These are phyloP conservation scores for Chionis minor DNA, from an alignment of 2,113 vertebrate genomes.

Conservation along the genomic window DNA sequence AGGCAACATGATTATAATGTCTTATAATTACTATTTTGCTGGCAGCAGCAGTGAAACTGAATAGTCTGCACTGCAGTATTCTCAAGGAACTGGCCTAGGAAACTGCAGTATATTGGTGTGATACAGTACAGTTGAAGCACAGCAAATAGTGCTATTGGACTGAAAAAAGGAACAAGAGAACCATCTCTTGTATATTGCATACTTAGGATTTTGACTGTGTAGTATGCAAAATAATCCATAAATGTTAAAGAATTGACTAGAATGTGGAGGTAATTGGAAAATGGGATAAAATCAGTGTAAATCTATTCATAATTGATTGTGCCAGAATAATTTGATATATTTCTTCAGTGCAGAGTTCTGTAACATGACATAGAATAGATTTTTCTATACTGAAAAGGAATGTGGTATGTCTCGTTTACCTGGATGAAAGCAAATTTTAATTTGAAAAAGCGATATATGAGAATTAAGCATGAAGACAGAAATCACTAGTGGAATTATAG, in stretches of 20 bases:
- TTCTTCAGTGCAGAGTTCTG: neutral
- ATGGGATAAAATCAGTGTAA: neutral
- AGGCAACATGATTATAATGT: neutral
- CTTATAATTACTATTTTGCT: neutral
- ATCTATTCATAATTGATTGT: neutral
- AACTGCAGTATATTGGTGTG: neutral
- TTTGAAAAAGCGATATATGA: neutral
- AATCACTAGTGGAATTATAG: neutral
- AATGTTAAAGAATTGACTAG: neutral
- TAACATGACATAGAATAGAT: neutral
- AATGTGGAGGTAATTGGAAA: neutral
- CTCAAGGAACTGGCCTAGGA: neutral
- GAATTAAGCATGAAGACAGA: neutral
- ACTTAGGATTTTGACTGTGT: neutral
- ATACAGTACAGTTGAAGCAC: neutral
- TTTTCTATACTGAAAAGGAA: neutral
- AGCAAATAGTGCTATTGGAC: neutral
- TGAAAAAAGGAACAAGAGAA: neutral
- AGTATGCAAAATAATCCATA: neutral
- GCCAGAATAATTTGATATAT: neutral
- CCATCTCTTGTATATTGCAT: neutral
- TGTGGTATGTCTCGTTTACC: neutral
- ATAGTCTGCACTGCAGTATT: neutral
- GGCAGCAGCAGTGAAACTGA: neutral
- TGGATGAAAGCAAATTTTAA: neutral